Percentiles rank a stretch among this genome's conserved stretches.
These are phyloP conservation scores for Ommatoiulus sabulosus DNA, from an alignment of 2,888 invertebrate genomes.

Conservation along the genomic window DNA sequence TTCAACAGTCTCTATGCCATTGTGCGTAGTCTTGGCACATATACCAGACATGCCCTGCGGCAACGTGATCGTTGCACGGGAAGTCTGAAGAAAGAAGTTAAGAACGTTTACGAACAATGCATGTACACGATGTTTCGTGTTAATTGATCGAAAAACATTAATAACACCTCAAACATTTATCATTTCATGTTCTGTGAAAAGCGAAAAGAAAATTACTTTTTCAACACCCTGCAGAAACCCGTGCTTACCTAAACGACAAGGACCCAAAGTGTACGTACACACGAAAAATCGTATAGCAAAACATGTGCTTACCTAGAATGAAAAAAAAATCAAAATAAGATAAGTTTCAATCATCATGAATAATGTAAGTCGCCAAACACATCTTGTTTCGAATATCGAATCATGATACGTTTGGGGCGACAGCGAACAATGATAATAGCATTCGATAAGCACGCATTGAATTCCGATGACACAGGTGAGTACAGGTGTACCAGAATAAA, in stretches of 20 bases:
- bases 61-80: neutral
- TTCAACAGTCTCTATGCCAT: neutral
- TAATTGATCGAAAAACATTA: neutral
- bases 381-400: no score
- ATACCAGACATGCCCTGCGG: neutral
- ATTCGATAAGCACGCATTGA: no score
- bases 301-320: constrained; percentile 21
- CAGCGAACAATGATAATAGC: no score
- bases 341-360: no score
- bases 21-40: neutral
- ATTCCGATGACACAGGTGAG: no score
- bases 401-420: no score
- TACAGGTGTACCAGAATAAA: no score
- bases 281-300: neutral
- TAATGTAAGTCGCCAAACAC: no score
- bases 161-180: neutral
- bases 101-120: neutral
- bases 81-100: neutral
- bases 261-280: neutral
- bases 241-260: neutral
- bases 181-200: neutral
- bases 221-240: neutral
- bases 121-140: neutral
- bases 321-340: neutral
- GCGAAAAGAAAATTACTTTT: neutral